Percentiles rank a stretch among this genome's conserved stretches.
phyloP scores from a whole-genome alignment of 2,113 vertebrate genomes.

The Coreoperca whiteheadi region DNA sequence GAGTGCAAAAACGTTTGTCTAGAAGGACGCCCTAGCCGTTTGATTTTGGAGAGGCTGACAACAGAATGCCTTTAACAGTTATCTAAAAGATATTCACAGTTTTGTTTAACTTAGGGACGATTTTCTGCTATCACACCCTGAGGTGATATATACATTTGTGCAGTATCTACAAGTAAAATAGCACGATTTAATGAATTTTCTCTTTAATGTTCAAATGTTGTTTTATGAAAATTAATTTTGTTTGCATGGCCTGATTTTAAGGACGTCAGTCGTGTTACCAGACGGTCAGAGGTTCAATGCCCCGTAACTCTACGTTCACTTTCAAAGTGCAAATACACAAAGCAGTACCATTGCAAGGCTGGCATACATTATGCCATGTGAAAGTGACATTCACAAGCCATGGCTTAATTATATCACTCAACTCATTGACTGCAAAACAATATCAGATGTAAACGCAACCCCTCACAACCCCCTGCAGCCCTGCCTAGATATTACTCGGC shows the following conservation, averaged over 20 bases:
- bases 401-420: conserved; percentile 43
- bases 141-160: background rate
- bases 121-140: background rate
- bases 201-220: background rate
- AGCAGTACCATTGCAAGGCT: background rate
- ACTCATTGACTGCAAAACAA: conserved; percentile 19
- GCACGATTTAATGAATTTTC: background rate
- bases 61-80: background rate
- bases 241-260: background rate
- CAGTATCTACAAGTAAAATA: background rate
- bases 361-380: conserved; percentile 6
- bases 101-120: background rate
- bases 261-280: background rate
- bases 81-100: background rate
- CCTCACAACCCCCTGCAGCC: conserved; percentile 9
- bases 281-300: background rate
- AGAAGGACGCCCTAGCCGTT: background rate
- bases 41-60: conserved; percentile 25
- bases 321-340: background rate
- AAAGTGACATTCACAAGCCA: conserved; percentile 11
- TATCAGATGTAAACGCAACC: conserved; percentile 13
- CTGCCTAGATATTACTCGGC: conserved; percentile 16
- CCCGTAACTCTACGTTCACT: background rate
- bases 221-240: background rate
- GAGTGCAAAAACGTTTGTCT: background rate